Evolutionary conservation across 1,140 invertebrate species (phyloP), one percentile per base, ranked within the genome.

Genomic region (Myzus persicae): DNA sequence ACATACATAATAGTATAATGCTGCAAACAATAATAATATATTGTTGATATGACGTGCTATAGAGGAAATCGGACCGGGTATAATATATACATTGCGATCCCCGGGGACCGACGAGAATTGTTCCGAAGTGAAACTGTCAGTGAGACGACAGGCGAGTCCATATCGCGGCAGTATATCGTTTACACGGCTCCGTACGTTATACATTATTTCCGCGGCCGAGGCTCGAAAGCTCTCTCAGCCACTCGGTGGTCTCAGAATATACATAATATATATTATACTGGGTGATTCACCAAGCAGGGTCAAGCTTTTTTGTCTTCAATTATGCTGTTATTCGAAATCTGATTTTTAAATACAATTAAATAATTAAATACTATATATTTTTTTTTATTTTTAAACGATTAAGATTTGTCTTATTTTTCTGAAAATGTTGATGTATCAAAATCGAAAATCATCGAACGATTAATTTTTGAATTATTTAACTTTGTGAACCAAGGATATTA

Each of bases 51-150:
- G 59, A 87, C 5, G 42, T 2, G n/a, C 5, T 22, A 24, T 31
- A 2, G 85, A n/a, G 85, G 31, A 87, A 87, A 46, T 46, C 44
- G 84, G 42, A n/a, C 84, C 26, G 20, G 31, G 40, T 46, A 42
- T 67, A 67, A 67, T 76, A 18, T n/a, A 76, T 76, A n/a, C n/a
- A 76, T 76, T n/a, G 59, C 59, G 31, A 42, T 44, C 85, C 46
- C 85, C 44, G 18, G 85, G n/a, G 85, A 87, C 42, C 85, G 31
- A 31, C 31, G 44, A 18, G 31, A 46, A 87, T 87, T 76, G 59
- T 76, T 48, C 44, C 85, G 44, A 87, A 87, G 42, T 87, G 44
- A 87, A 87, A 46, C 85, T 38, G 85, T 87, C 85, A 87, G 85
- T 31, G 44, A 87, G 31, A 76, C 59, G 59, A 76, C 59, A 76